Evolutionary conservation across 1,140 invertebrate genomes (phyloP).

Genomic region (Epicauta chinensis): DNA sequence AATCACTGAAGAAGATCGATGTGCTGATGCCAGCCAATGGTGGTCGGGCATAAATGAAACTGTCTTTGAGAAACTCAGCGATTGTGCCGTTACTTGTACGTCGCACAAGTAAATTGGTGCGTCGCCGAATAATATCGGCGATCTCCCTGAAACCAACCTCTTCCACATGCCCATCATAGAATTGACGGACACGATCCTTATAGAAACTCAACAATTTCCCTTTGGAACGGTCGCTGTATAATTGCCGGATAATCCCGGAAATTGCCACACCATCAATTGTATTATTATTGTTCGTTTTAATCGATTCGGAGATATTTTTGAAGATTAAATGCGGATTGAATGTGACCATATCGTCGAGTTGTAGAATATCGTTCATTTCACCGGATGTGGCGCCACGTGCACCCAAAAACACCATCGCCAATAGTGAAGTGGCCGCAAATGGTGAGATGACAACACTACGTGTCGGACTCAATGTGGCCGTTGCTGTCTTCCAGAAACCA

Average conservation of each 20-base stretch:
- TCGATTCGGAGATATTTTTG: conserved; percentile 74
- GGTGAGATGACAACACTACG: conserved; percentile 78
- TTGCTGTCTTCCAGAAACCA: conserved; percentile 66
- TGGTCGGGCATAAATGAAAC: conserved; percentile 59
- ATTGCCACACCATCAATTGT: conserved; percentile 29
- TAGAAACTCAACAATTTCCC: conserved; percentile 76
- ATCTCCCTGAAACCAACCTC: conserved; percentile 76
- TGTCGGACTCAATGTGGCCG: conserved; percentile 60
- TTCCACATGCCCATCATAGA: conserved; percentile 77
- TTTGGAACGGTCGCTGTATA: conserved; percentile 70
- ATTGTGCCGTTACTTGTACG: conserved; percentile 71
- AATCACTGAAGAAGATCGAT: conserved; percentile 77
- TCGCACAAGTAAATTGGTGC: conserved; percentile 72
- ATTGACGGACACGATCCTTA: conserved; percentile 75
- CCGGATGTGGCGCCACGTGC: conserved; percentile 79
- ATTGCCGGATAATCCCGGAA: conserved; percentile 68
- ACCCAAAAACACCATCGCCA: conserved; percentile 84
- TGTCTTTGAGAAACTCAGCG: conserved; percentile 65
- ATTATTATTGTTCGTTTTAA: conserved; percentile 50
- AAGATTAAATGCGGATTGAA: conserved; percentile 83
- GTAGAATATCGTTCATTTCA: conserved; percentile 81
- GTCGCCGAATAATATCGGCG: conserved; percentile 64
- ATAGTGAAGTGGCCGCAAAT: conserved; percentile 73
- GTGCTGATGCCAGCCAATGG: conserved; percentile 71
- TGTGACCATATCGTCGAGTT: conserved; percentile 77